phyloP scores from a whole-genome alignment of 23 tunicate genomes.

The Diplosoma virens region DNA sequence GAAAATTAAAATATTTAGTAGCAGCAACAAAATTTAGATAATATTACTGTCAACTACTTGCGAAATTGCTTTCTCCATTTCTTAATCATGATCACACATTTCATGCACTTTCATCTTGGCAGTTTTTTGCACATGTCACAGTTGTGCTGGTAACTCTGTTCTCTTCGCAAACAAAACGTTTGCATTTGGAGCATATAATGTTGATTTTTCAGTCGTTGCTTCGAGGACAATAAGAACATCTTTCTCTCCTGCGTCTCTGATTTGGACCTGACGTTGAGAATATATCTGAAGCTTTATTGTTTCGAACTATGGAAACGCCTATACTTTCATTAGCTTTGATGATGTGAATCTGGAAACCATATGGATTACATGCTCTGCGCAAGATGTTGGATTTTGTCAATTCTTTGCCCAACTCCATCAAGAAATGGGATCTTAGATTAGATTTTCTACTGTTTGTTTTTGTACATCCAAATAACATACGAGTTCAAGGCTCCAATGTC shows the following conservation, averaged over 20 bases:
- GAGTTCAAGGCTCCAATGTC: constrained; percentile 27
- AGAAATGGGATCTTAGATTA: constrained; percentile 15
- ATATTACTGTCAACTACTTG: neutral
- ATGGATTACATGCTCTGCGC: constrained; percentile 29
- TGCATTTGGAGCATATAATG: constrained; percentile 23
- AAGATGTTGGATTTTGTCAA: constrained; percentile 16
- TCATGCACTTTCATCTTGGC: constrained; percentile 17
- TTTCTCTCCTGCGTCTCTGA: too few relatives aligned
- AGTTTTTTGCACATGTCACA: constrained; percentile 13
- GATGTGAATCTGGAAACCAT: constrained; percentile 25
- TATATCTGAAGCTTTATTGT: constrained; percentile 6
- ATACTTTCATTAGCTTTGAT: constrained; percentile 28
- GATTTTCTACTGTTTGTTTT: constrained; percentile 31
- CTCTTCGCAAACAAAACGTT: constrained; percentile 24
- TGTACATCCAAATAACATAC: constrained; percentile 11
- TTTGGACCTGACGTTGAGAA: too few relatives aligned
- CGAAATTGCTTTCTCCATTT: neutral
- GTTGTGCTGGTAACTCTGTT: constrained; percentile 23
- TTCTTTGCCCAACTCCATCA: constrained; percentile 29
- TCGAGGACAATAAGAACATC: too few relatives aligned
- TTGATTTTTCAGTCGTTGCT: too few relatives aligned
- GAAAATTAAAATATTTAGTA: neutral
- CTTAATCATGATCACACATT: neutral
- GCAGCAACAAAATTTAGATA: neutral
- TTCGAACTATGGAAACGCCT: constrained; percentile 21